phyloP scores from a whole-genome alignment of 1,140 invertebrate species.

The Hylaeus anthracinus region DNA sequence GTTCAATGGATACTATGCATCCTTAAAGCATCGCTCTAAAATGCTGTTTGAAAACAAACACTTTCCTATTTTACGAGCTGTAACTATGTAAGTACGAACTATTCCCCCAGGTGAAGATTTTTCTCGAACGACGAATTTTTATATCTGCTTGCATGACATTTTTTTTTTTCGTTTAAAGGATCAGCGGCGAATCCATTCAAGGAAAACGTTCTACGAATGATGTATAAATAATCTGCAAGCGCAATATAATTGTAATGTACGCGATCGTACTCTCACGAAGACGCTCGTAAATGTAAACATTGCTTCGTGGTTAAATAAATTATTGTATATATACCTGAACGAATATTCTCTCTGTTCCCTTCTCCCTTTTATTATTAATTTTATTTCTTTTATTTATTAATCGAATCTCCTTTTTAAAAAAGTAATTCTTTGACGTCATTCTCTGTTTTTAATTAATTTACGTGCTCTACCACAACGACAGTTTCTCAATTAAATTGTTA shows the following conservation, averaged over 20 bases:
- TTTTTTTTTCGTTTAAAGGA: not conserved
- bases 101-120: not conserved
- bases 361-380: no score
- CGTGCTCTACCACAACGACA: no score
- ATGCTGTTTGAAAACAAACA: not conserved
- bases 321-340: constrained; percentile 78
- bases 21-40: not conserved
- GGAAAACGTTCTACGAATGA: constrained; percentile 1
- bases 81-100: not conserved
- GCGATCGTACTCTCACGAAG: constrained; percentile 65
- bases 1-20: not conserved
- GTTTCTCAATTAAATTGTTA: no score
- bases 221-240: constrained; percentile 29
- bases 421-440: no score
- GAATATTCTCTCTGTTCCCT: not conserved
- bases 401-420: no score
- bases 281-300: constrained; percentile 78
- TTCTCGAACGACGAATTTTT: not conserved
- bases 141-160: not conserved
- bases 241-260: constrained; percentile 55
- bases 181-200: constrained; percentile 19
- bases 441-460: no score
- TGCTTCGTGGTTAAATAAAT: constrained; percentile 77
- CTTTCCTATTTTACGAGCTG: not conserved
- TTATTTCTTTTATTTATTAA: no score